These are phyloP conservation scores for Drosophila malerkotliana DNA, from an alignment of 1,140 invertebrate species.

Conservation along the genomic window DNA sequence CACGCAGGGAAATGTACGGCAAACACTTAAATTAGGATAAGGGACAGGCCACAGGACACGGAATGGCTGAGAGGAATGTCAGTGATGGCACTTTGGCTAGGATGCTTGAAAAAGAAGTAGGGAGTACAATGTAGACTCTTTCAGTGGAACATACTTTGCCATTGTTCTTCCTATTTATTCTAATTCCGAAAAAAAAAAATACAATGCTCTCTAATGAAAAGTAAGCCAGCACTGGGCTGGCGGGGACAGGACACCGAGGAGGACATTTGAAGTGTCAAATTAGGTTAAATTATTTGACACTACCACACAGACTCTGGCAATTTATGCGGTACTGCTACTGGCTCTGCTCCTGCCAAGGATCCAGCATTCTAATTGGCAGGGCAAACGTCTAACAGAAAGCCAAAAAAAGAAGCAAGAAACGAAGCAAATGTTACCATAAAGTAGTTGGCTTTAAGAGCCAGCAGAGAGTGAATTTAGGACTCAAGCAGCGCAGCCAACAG, in stretches of 20 bases:
- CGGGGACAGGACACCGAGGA: slow-evolving; percentile 9
- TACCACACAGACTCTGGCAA: slow-evolving; percentile 52
- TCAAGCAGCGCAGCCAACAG: slow-evolving; percentile 9
- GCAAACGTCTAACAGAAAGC: slow-evolving; percentile 8
- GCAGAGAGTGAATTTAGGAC: slow-evolving; percentile 52
- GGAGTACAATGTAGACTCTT: neutral
- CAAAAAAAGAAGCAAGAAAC: slow-evolving; percentile 12
- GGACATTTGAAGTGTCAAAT: slow-evolving; percentile 83
- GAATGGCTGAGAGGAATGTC: slow-evolving; percentile 6
- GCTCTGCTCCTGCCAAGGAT: slow-evolving; percentile 22
- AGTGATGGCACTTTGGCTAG: slow-evolving; percentile 8
- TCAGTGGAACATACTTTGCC: neutral
- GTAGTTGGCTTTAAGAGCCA: slow-evolving; percentile 61
- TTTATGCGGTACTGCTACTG: slow-evolving; percentile 53
- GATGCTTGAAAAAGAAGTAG: neutral
- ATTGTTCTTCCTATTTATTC: neutral
- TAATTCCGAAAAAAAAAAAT: neutral
- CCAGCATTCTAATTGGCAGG: slow-evolving; percentile 68
- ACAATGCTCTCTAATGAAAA: neutral
- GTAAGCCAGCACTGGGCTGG: neutral
- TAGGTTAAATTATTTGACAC: slow-evolving; percentile 84
- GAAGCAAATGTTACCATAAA: slow-evolving; percentile 50
- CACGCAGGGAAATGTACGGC: slow-evolving; percentile 61
- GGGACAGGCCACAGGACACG: slow-evolving; percentile 47
- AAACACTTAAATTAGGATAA: slow-evolving; percentile 79